These are phyloP conservation scores for Allacma fusca DNA, from an alignment of 2,888 invertebrate species.

Conservation along the genomic window DNA sequence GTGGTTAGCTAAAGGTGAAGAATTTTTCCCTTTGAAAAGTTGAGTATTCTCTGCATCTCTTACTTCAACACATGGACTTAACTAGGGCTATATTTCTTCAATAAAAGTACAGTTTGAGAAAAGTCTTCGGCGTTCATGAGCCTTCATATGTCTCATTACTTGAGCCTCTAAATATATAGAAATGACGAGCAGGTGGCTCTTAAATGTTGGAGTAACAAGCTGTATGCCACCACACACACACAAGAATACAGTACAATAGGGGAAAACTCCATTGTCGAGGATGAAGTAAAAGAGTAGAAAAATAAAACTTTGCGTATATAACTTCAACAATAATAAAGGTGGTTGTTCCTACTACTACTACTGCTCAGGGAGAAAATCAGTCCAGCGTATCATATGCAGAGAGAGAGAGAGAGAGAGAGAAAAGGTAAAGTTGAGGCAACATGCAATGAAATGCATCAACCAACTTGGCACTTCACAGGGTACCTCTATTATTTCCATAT, in stretches of 20 bases:
- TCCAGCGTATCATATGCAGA: conserved; percentile 31
- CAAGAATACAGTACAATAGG: background rate
- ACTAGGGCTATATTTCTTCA: too few species aligned
- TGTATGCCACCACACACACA: background rate
- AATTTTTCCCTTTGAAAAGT: background rate
- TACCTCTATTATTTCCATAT: background rate
- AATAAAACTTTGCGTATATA: background rate
- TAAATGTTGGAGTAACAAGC: background rate
- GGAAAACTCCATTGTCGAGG: background rate
- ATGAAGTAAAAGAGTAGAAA: too few species aligned
- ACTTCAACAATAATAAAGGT: background rate
- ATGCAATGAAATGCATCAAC: conserved; percentile 6
- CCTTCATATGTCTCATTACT: background rate
- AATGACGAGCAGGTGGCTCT: conserved; percentile 7
- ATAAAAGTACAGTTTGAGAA: too few species aligned
- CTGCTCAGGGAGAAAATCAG: conserved; percentile 34
- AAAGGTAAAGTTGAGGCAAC: background rate
- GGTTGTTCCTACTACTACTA: background rate
- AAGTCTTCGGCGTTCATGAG: too few species aligned
- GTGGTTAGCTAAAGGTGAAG: background rate
- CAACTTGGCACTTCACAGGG: background rate
- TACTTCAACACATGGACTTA: background rate
- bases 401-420: conserved; percentile 4
- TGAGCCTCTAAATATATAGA: background rate
- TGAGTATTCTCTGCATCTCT: background rate